Evolutionary conservation across 2,113 vertebrate species (phyloP), one percentile per base, ranked within the genome.

Genomic region (Phoxinus phoxinus): DNA sequence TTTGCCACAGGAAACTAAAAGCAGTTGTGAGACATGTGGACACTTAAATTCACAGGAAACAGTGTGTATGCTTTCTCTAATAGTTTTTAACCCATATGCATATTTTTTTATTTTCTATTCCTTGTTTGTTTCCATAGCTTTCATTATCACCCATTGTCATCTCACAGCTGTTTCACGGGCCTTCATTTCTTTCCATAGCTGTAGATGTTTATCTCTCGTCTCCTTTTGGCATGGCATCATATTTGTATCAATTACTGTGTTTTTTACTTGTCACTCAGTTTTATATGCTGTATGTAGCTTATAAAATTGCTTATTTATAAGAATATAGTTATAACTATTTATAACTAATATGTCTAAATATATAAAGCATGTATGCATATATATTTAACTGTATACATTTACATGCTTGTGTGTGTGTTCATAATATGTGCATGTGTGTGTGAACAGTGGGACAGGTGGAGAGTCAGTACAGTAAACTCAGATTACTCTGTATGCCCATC

Each of bases 401-500:
- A 35, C 8, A 71, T 85, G 23, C 41, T 27, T 2, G 4, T 17
- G 4, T 17, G 4, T 51, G 12, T 13, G 23, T 81, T 3, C 15
- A 37, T 17, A 6, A 6, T 25, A 61, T 82, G 11, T 79, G 32
- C 86, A 15, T 59, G 51, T 84, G 75, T 44, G 88, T 89, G 82
- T 80, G 35, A 17, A 48, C 90, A 96, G 97, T 96, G 94, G 2
- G 84, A 88, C 48, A 90, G 25, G 9, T 97, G 97, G 97, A 93
- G 96, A 27, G 86, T 97, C 88, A 97, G 95, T 71, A 59, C 83
- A 0, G 93, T 96, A 81, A 97, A 97, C 91, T 23, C 6, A 69
- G 94, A 94, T 46, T 97, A 95, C 91, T 79, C 84, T 0, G 84
- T 93, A 78, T 97, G 96, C 75, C 88, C 94, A 25, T 95, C 95